Evolutionary conservation across 2,888 invertebrate genomes (phyloP).

Genomic region (Deilephila porcellus): DNA sequence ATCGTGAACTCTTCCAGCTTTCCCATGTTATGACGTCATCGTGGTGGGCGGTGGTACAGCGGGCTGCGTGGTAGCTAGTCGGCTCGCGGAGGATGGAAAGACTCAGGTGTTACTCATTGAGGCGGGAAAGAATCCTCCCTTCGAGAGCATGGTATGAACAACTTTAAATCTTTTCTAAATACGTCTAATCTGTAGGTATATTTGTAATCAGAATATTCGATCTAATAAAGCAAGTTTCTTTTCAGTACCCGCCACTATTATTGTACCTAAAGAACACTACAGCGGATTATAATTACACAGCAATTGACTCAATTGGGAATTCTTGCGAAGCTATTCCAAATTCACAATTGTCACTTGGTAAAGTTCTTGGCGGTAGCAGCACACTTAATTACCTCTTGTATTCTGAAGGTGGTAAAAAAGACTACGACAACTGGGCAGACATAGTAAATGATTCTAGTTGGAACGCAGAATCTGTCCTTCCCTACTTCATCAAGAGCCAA

Average conservation of each 20-base stretch:
- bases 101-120: constrained; percentile 31
- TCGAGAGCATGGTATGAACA: constrained; percentile 35
- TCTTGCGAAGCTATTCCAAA: constrained; percentile 28
- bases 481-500: constrained; percentile 41
- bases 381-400: constrained; percentile 36
- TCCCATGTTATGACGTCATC: constrained; percentile 18
- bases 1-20: not conserved
- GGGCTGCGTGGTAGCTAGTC: constrained; percentile 31
- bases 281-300: constrained; percentile 37
- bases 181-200: no score
- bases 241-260: constrained; percentile 35
- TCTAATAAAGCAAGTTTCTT: not conserved
- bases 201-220: not conserved
- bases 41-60: constrained; percentile 29
- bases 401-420: constrained; percentile 35
- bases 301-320: constrained; percentile 31
- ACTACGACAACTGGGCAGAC: constrained; percentile 36
- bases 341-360: constrained; percentile 29
- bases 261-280: constrained; percentile 30
- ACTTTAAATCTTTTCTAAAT: not conserved
- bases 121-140: constrained; percentile 36
- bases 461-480: constrained; percentile 38
- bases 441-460: constrained; percentile 37
- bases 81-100: constrained; percentile 13
- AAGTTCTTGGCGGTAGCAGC: constrained; percentile 40